Evolutionary conservation across 2,888 invertebrate genomes (phyloP).

Genomic region (Micoletzkya japonica): DNA sequence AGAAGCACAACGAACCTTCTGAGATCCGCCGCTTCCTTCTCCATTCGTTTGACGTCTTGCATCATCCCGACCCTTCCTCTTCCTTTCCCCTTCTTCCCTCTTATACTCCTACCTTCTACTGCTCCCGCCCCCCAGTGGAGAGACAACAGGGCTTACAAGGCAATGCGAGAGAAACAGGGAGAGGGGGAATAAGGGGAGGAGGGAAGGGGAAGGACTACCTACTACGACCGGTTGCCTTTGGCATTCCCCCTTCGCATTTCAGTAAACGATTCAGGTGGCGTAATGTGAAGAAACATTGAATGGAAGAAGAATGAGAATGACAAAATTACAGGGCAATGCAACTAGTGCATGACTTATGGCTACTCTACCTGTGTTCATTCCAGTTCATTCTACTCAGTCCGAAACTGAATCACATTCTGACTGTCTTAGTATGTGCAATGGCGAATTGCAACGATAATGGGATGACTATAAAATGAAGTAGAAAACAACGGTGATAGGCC

Average conservation of each 20-base stretch:
- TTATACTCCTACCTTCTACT: neutral
- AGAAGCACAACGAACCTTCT: too few relatives aligned
- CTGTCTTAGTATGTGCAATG: too few relatives aligned
- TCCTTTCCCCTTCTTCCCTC: neutral
- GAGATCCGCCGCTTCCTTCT: neutral
- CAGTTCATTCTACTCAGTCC: too few relatives aligned
- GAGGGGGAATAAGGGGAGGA: neutral
- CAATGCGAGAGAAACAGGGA: too few relatives aligned
- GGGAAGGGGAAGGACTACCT: neutral
- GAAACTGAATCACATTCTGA: too few relatives aligned
- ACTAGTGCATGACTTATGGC: too few relatives aligned
- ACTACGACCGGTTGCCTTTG: neutral
- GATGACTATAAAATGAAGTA: too few relatives aligned
- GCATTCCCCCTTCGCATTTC: neutral
- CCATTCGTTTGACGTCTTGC: neutral
- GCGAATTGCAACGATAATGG: too few relatives aligned
- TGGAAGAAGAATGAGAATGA: slow-evolving; percentile 3
- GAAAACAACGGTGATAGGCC: too few relatives aligned
- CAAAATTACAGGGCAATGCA: neutral
- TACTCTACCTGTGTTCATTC: too few relatives aligned
- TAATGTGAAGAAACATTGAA: neutral
- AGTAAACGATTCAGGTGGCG: neutral
- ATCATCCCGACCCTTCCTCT: neutral
- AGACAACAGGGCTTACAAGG: neutral
- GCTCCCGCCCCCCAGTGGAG: neutral